Evolutionary conservation across 2,113 vertebrate genomes (phyloP), one percentile per base, ranked within the genome.

Genomic region (Solenodon paradoxus): DNA sequence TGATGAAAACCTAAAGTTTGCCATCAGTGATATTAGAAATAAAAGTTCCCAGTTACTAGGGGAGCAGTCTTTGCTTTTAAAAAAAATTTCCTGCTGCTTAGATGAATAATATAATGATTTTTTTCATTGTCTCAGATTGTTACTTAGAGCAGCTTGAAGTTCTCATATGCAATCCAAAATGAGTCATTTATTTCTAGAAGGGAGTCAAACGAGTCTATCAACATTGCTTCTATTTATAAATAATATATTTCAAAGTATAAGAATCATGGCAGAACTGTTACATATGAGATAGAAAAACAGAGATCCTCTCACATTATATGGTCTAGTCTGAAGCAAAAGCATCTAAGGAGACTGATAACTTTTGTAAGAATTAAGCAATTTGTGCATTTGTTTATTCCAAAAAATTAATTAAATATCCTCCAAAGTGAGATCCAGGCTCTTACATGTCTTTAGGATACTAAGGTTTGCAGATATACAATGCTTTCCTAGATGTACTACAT

Each of bases 161-260:
- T 98, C 97, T 97, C 95, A 96, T 89, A 96, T 19, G 17, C 93
- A 88, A 97, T 97, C 94, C 82, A 97, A 97, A 97, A 96, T 94
- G 97, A 97, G 94, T 96, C 90, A 97, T 97, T 98, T 98, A 35
- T 55, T 97, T 97, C 96, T 94, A 98, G 95, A 97, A 97, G 87
- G 95, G 86, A 98, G 96, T 98, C 97, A 97, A 98, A 98, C 79
- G 95, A 98, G 96, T 95, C 97, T 98, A 98, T 98, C 97, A 98
- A 97, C 95, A 96, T 93, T 95, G 92, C 97, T 98, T 98, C 98
- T 98, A 97, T 98, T 97, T 98, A 97, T 98, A 98, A 98, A 98
- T 96, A 97, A 98, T 95, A 98, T 97, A 96, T 97, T 97, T 98
- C 97, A 97, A 98, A 98, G 92, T 55, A 95, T 97, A 97, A 97